Base-by-base conservation (phyloP, 2,888 invertebrate species). In the Nomada ferruginata region DNA sequence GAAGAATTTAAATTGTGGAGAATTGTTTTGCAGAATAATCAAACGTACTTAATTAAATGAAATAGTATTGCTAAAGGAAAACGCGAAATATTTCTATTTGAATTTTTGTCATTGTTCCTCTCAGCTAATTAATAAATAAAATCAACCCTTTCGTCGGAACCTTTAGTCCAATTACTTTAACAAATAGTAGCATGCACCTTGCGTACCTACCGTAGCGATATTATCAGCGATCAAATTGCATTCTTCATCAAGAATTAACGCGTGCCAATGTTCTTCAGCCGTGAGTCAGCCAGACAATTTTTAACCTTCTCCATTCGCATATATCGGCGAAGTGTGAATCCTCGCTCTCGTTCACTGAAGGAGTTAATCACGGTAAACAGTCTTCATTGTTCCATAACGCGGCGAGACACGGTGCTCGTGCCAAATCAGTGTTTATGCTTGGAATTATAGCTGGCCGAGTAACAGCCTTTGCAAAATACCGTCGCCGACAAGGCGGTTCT, bases 391-490 rank as follows among this genome's bases (percentile, higher is more conserved):
- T 89, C 86, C 78, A 82, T 79, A 60, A 75, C 59, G 71, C 55
- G 68, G n/a, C 1, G 50, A 36, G 60, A 71, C 70, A 59, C 60
- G 47, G 29, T 85, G 78, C 84, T 85, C 85, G 86, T 89, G 88
- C 89, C 90, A 89, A 90, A 91, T 91, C 90, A 75, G 80, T 91
- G 89, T 91, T 92, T 91, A 90, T 88, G 87, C 86, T 90, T 80
- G 85, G 89, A 92, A 90, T 91, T 91, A 91, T 91, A 88, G 88
- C 89, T 83, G 85, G 83, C 86, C 85, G 86, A 81, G 83, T 90
- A 90, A 90, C 90, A 85, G 85, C 87, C 87, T 87, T 84, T 85
- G 82, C 47, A 85, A 90, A 90, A 84, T 89, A 91, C 88, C 86
- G 78, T 79, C 84, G 80, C 73, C 79, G 65, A 18, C 74, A 50